phyloP scores from a whole-genome alignment of 2,888 invertebrate species.

The Andrena minutula region DNA sequence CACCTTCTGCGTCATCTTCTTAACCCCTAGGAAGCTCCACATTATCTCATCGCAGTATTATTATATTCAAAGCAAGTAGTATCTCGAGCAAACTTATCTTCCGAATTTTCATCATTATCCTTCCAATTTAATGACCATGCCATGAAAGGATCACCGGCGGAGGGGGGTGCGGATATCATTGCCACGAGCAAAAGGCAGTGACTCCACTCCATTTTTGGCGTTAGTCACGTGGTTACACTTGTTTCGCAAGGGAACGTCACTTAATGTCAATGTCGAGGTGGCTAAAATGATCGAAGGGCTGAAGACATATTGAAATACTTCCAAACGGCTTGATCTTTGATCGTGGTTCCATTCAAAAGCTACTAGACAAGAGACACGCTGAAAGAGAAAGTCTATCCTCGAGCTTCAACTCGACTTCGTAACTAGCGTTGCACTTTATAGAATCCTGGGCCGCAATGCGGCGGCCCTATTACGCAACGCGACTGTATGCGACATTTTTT shows the following conservation, averaged over 20 bases:
- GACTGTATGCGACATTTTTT: slow-evolving; percentile 37
- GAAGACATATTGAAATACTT: neutral
- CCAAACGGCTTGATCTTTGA: neutral
- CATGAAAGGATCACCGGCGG: neutral
- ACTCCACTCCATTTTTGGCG: neutral
- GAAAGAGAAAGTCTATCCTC: slow-evolving; percentile 73
- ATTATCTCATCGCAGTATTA: too few species aligned
- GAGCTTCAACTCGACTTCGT: slow-evolving; percentile 50
- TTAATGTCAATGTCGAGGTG: slow-evolving; percentile 20
- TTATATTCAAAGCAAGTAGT: too few species aligned
- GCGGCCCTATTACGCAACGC: slow-evolving; percentile 51
- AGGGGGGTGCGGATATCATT: neutral
- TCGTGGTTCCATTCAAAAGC: slow-evolving; percentile 29
- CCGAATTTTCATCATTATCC: neutral
- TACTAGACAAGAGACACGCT: slow-evolving; percentile 37
- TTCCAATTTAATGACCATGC: neutral
- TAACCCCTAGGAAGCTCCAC: too few species aligned
- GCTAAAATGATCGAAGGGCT: neutral
- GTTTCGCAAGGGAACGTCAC: neutral
- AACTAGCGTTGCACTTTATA: slow-evolving; percentile 47
- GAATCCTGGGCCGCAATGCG: slow-evolving; percentile 52
- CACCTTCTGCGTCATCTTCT: too few species aligned
- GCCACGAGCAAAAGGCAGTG: neutral
- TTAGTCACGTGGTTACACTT: neutral
- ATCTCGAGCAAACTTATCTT: slow-evolving; percentile 1